Evolutionary conservation across 2,113 vertebrate genomes (phyloP).

Genomic region (Urocynchramus pylzowi): DNA sequence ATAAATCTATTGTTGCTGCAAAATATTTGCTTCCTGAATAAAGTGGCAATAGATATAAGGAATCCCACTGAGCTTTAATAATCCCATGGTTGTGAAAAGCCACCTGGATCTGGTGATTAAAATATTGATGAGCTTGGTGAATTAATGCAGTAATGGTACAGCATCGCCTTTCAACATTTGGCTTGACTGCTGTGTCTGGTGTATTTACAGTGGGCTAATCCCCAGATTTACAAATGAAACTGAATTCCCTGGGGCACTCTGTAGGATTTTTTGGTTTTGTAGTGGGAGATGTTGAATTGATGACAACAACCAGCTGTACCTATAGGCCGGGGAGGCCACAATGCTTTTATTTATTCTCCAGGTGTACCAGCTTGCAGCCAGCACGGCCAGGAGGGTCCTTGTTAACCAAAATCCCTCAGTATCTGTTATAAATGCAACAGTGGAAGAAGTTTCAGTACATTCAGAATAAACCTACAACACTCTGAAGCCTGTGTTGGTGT

Average conservation of each 20-base stretch:
- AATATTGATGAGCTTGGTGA: background rate
- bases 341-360: background rate
- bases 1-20: background rate
- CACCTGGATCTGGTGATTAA: slow-evolving; percentile 9
- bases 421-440: background rate
- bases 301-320: background rate
- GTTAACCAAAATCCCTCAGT: background rate
- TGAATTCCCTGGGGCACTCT: background rate
- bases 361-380: background rate
- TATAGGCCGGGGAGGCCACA: background rate
- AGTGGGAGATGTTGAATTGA: background rate
- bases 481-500: background rate
- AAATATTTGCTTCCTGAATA: background rate
- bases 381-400: background rate
- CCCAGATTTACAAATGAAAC: background rate
- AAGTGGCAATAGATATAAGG: background rate
- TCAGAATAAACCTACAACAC: background rate
- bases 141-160: background rate
- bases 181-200: background rate
- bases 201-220: background rate
- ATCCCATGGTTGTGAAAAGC: background rate
- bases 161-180: background rate
- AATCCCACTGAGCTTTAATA: background rate
- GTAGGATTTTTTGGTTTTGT: background rate
- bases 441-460: background rate